Conservation (phyloP, 1,140 invertebrate species). For the Drosophila micromelanica region DNA sequence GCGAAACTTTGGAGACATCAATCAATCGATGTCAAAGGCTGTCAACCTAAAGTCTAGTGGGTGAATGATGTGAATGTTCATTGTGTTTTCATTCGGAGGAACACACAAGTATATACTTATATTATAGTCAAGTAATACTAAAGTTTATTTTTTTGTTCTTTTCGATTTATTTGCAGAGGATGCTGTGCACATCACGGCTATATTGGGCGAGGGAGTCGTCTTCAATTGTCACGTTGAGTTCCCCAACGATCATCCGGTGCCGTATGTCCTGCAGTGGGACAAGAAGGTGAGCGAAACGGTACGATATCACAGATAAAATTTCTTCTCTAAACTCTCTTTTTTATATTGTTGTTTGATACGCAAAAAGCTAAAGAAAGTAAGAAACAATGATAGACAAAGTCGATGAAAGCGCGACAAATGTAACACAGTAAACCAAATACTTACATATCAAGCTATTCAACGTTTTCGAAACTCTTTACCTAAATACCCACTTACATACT, state of each 20-base stretch:
- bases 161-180: slow-evolving; percentile 87
- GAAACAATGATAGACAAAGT: slow-evolving; percentile 64
- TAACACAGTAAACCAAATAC: slow-evolving; percentile 53
- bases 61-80: not conserved
- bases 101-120: not conserved
- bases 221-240: slow-evolving; percentile 98
- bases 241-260: slow-evolving; percentile 96
- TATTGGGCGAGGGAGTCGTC: slow-evolving; percentile 96
- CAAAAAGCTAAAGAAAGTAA: slow-evolving; percentile 77
- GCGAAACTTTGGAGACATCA: slow-evolving; percentile 44
- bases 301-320: slow-evolving; percentile 87
- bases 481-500: slow-evolving; percentile 45
- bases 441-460: slow-evolving; percentile 37
- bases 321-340: slow-evolving; percentile 89
- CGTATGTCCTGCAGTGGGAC: slow-evolving; percentile 98
- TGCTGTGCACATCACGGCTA: slow-evolving; percentile 97
- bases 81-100: not conserved
- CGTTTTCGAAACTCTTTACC: slow-evolving; percentile 48
- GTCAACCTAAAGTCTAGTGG: not conserved
- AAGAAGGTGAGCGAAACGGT: slow-evolving; percentile 98
- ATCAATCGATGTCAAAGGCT: slow-evolving; percentile 32
- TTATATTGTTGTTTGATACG: slow-evolving; percentile 83
- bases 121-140: slow-evolving; percentile 2
- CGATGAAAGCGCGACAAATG: slow-evolving; percentile 41
- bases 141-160: not conserved